These are phyloP conservation scores for Carassius carassius DNA, from an alignment of 2,113 vertebrate genomes.

Conservation along the genomic window DNA sequence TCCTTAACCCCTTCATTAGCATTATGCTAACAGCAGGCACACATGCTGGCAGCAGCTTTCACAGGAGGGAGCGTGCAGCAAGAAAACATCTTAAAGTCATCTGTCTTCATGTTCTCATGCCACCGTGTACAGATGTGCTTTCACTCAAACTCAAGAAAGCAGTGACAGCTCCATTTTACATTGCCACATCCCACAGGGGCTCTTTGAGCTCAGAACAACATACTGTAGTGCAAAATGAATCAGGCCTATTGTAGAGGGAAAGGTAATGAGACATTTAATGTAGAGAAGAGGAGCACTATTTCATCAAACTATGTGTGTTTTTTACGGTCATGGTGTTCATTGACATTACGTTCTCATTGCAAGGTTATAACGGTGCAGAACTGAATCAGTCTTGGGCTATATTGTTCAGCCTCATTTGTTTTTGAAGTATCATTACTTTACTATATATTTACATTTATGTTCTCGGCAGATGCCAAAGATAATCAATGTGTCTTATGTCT, in stretches of 20 bases:
- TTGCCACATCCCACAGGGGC: slow-evolving; percentile 10
- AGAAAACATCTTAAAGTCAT: slow-evolving; percentile 26
- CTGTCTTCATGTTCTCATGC: slow-evolving; percentile 31
- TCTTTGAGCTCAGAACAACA: neutral
- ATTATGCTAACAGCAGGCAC: slow-evolving; percentile 26
- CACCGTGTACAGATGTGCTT: slow-evolving; percentile 37
- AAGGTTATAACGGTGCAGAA: neutral
- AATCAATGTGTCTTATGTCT: neutral
- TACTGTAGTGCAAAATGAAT: slow-evolving; percentile 36
- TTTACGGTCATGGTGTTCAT: neutral
- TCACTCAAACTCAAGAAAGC: slow-evolving; percentile 25
- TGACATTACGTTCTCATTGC: neutral
- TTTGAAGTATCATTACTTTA: neutral
- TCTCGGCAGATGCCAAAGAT: neutral
- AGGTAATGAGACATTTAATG: slow-evolving; percentile 42
- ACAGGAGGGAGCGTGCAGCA: slow-evolving; percentile 1
- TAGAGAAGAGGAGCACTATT: neutral
- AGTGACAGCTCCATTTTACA: slow-evolving; percentile 34
- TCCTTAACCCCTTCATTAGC: slow-evolving; percentile 39
- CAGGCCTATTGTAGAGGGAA: slow-evolving; percentile 23
- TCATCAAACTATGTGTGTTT: slow-evolving; percentile 30
- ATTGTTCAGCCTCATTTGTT: slow-evolving; percentile 7
- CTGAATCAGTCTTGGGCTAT: slow-evolving; percentile 12
- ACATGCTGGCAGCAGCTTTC: slow-evolving; percentile 23
- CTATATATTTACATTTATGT: slow-evolving; percentile 4